Percentiles rank a stretch among this genome's conserved stretches.
Evolutionary conservation across 2,888 invertebrate species (phyloP).

Genomic region (Nemotelus nigrinus): DNA sequence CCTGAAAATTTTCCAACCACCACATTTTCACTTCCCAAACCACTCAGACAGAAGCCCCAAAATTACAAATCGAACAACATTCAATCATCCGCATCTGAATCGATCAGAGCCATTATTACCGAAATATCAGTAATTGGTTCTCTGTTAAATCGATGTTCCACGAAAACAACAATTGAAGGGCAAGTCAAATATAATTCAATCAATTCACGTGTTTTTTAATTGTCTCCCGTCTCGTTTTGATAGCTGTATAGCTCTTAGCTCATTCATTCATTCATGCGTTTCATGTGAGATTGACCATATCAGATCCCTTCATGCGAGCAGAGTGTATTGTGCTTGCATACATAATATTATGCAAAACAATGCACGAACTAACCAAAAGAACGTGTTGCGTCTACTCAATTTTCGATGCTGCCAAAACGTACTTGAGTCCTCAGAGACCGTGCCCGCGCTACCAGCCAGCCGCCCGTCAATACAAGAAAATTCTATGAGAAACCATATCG

Average conservation of each 20-base stretch:
- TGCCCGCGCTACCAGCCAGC: background rate
- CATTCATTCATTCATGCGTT: background rate
- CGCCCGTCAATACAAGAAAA: background rate
- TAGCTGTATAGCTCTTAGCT: background rate
- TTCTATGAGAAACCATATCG: constrained; percentile 14
- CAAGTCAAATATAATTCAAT: constrained; percentile 16
- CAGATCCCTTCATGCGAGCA: background rate
- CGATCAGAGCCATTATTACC: background rate
- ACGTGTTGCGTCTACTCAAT: constrained; percentile 31
- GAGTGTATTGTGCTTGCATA: too few species aligned
- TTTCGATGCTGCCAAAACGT: constrained; percentile 11
- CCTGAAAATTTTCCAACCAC: too few species aligned
- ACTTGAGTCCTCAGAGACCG: background rate
- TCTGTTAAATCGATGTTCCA: constrained; percentile 2
- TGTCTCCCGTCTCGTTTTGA: background rate
- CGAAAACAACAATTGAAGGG: constrained; percentile 28
- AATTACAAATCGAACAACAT: background rate
- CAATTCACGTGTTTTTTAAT: background rate
- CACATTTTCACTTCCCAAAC: too few species aligned
- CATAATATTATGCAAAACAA: too few species aligned
- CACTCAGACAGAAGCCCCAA: background rate
- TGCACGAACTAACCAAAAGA: constrained; percentile 4
- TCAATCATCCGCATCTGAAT: constrained; percentile 17
- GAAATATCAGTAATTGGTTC: background rate
- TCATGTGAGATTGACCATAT: background rate